Conservation (phyloP, 2,113 vertebrate species). For the Alosa alosa region DNA sequence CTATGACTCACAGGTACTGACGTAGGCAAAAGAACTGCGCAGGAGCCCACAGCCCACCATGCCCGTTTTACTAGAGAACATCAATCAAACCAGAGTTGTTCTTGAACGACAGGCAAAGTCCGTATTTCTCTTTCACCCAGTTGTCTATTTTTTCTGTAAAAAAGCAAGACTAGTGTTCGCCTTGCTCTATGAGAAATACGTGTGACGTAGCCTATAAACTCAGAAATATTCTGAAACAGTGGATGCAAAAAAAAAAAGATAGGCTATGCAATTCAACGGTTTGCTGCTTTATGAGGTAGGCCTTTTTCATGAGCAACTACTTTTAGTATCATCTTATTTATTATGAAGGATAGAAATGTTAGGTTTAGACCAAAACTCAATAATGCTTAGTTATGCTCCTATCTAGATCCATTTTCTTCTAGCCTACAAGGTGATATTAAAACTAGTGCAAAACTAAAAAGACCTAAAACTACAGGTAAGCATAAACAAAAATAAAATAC, state of each 20-base stretch:
- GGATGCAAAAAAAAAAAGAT: no score
- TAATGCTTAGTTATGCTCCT: no score
- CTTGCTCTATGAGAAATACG: no score
- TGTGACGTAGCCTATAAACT: no score
- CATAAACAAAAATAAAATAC: no score
- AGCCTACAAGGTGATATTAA: no score
- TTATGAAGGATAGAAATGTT: not conserved
- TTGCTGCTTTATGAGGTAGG: not conserved
- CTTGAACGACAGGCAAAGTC: not conserved
- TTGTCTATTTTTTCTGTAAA: not conserved
- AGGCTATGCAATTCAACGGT: no score
- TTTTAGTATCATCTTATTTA: not conserved
- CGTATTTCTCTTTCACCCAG: not conserved
- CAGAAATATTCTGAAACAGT: no score
- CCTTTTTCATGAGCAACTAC: not conserved
- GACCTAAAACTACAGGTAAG: no score
- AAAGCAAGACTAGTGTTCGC: not conserved
- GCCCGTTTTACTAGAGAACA: not conserved
- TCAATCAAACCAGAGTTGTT: not conserved
- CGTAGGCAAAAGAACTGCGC: not conserved
- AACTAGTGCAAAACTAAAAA: no score
- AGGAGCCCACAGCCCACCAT: not conserved
- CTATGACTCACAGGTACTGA: constrained; percentile 8
- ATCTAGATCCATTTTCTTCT: no score
- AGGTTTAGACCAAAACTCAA: no score